A percentile compares a stretch with the other conserved stretches of the same genome.
Evolutionary conservation across 2,888 invertebrate species (phyloP).

Genomic region (Orchestes rusci): DNA sequence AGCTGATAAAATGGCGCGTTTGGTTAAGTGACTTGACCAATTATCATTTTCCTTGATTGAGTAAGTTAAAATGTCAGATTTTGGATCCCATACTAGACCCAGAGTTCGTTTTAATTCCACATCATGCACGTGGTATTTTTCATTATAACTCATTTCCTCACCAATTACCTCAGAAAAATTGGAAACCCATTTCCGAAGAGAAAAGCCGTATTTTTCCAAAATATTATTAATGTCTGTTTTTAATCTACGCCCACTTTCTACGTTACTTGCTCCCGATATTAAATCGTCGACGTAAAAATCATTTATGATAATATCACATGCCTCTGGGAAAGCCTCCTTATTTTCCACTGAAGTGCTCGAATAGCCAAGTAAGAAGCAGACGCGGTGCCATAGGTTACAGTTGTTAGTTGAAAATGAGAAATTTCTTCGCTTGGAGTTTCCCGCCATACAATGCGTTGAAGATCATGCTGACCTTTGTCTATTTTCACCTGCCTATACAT

Average conservation of each 20-base stretch:
- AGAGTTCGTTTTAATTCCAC: not conserved
- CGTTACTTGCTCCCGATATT: not conserved
- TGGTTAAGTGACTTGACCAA: too few species aligned
- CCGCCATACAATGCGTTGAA: slow-evolving; percentile 13
- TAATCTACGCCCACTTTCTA: slow-evolving; percentile 11
- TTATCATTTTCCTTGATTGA: not conserved
- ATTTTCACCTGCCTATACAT: slow-evolving; percentile 11
- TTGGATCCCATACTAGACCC: slow-evolving; percentile 1
- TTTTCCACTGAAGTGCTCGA: slow-evolving; percentile 2
- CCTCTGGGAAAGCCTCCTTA: not conserved
- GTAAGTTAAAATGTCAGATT: not conserved
- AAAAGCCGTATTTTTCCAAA: not conserved
- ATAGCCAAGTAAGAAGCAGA: slow-evolving; percentile 3
- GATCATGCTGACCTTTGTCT: not conserved
- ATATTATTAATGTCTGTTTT: slow-evolving; percentile 10
- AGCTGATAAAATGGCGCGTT: too few species aligned
- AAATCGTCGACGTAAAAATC: slow-evolving; percentile 4
- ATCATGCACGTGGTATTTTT: not conserved
- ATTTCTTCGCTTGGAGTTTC: not conserved
- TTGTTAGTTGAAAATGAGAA: slow-evolving; percentile 5
- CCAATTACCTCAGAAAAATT: not conserved
- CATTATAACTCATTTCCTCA: not conserved
- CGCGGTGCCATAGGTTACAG: slow-evolving; percentile 11
- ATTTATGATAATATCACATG: not conserved
- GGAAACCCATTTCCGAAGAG: slow-evolving; percentile 1